phyloP scores from a whole-genome alignment of 2,888 invertebrate genomes.

The Troides oblongomaculatus region DNA sequence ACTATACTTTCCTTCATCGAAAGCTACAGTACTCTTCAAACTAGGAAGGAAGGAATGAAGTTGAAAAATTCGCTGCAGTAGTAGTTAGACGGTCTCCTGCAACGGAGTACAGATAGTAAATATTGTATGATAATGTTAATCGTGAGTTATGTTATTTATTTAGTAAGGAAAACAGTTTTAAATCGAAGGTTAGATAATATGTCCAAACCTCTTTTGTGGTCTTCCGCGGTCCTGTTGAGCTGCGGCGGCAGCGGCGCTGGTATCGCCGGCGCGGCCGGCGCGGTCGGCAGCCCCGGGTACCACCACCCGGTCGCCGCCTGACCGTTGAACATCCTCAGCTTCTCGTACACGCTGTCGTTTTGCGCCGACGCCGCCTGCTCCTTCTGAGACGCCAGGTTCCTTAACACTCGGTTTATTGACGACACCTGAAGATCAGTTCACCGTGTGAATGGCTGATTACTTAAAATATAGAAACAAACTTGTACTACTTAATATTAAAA shows the following conservation, averaged over 20 bases:
- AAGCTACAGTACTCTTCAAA: too few species aligned
- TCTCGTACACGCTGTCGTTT: constrained; percentile 96
- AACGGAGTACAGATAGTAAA: too few species aligned
- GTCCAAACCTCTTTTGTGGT: constrained; percentile 87
- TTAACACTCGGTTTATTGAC: constrained; percentile 97
- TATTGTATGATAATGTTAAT: too few species aligned
- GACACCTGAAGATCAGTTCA: constrained; percentile 85
- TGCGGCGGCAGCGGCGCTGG: constrained; percentile 83
- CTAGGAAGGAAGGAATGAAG: too few species aligned
- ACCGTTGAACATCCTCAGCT: constrained; percentile 96
- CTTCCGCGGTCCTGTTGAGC: constrained; percentile 82
- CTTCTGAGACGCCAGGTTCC: constrained; percentile 97
- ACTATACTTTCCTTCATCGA: too few species aligned
- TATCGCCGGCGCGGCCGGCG: constrained; percentile 86
- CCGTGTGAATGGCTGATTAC: neutral
- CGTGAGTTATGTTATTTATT: too few species aligned
- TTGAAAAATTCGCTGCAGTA: too few species aligned
- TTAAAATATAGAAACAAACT: neutral
- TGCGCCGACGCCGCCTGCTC: constrained; percentile 91
- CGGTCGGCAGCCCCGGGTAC: constrained; percentile 89
- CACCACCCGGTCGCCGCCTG: constrained; percentile 91
- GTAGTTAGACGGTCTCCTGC: too few species aligned
- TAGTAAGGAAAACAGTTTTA: too few species aligned
- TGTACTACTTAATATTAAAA: too few species aligned
- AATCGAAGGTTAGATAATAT: neutral